Conservation (phyloP, 1,140 invertebrate species). For the Pseudomyrmex pallidus region DNA sequence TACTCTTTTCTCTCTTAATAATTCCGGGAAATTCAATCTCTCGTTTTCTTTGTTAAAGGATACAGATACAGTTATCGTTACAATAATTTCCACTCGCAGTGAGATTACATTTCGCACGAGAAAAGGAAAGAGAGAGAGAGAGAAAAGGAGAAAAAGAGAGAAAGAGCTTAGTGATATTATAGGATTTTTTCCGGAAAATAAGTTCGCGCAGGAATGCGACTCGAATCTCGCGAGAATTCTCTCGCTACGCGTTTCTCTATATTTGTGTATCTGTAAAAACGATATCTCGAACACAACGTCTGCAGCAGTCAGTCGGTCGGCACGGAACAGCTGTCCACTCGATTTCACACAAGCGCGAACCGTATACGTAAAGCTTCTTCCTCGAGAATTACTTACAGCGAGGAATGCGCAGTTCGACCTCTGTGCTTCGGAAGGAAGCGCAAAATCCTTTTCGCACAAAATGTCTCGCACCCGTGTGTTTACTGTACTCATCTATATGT, state of each 20-base stretch:
- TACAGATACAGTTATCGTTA: no score
- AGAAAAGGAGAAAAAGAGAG: no score
- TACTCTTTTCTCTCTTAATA: neutral
- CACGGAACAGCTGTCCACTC: constrained; percentile 73
- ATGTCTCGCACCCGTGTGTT: constrained; percentile 7
- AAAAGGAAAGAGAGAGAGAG: no score
- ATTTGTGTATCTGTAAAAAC: constrained; percentile 59
- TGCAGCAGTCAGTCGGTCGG: constrained; percentile 46
- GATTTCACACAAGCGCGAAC: constrained; percentile 69
- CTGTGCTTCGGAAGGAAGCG: neutral
- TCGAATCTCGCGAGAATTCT: constrained; percentile 33
- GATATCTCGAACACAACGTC: constrained; percentile 45
- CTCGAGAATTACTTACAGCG: constrained; percentile 66
- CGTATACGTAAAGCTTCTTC: constrained; percentile 61
- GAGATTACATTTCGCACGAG: no score
- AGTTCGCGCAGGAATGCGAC: constrained; percentile 27
- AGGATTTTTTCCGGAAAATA: constrained; percentile 15
- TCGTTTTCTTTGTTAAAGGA: neutral
- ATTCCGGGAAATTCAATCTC: neutral
- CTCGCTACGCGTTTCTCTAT: constrained; percentile 26
- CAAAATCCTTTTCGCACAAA: constrained; percentile 52
- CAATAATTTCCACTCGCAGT: no score
- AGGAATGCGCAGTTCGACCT: constrained; percentile 41
- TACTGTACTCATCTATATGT: constrained; percentile 16
- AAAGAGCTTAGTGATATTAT: neutral